phyloP scores from a whole-genome alignment of 2,113 vertebrate species.

The Notothenia rossii region DNA sequence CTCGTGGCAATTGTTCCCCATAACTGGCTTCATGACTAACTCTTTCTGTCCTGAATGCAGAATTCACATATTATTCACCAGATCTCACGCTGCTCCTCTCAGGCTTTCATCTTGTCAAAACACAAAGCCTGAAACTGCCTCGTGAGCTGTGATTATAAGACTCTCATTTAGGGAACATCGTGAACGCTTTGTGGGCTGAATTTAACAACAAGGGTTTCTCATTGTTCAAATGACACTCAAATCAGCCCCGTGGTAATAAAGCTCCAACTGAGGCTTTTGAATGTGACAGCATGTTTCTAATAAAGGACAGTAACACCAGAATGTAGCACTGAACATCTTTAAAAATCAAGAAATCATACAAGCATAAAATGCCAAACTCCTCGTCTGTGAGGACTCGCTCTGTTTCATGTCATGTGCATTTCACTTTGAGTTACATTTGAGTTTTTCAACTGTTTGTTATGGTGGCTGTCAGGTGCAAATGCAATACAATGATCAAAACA shows the following conservation, averaged over 20 bases:
- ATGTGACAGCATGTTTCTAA: neutral
- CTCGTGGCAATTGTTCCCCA: conserved; percentile 41
- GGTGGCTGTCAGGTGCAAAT: too few relatives aligned
- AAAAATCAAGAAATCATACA: neutral
- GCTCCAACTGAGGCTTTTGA: neutral
- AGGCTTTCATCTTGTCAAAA: conserved; percentile 34
- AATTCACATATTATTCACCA: conserved; percentile 58
- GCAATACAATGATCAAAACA: too few relatives aligned
- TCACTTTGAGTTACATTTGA: too few relatives aligned
- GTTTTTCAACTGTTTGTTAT: too few relatives aligned
- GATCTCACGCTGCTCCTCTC: neutral
- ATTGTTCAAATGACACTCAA: neutral
- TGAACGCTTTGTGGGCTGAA: conserved; percentile 14
- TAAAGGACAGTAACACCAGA: neutral
- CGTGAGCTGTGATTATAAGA: conserved; percentile 9
- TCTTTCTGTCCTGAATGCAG: conserved; percentile 26
- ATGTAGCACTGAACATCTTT: neutral
- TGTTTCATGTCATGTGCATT: too few relatives aligned
- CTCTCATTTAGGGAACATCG: conserved; percentile 1
- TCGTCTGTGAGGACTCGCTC: too few relatives aligned
- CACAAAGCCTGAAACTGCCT: conserved; percentile 34
- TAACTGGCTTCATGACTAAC: conserved; percentile 58
- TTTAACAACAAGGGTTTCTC: neutral
- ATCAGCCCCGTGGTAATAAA: neutral
- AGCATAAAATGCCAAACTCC: too few relatives aligned